Conservation (phyloP, 35 echinoderm and acorn worm species). For the Hemicentrotus pulcherrimus region DNA sequence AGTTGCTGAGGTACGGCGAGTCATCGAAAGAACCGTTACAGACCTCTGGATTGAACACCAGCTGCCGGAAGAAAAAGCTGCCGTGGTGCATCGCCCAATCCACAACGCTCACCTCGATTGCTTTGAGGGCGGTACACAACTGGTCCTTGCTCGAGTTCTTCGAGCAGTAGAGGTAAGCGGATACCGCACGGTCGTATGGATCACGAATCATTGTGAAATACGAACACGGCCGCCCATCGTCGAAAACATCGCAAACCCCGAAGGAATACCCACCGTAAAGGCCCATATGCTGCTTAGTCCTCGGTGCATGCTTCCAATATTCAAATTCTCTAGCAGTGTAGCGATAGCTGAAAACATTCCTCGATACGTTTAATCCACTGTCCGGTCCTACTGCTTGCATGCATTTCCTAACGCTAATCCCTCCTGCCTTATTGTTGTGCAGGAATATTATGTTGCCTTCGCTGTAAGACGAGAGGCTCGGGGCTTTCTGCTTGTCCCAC, state of each 20-base stretch:
- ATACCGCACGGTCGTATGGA: constrained; percentile 89
- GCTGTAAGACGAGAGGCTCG: not conserved
- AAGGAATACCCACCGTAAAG: constrained; percentile 94
- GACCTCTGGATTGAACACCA: constrained; percentile 78
- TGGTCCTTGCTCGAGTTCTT: constrained; percentile 77
- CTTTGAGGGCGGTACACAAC: constrained; percentile 73
- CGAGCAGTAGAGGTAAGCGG: constrained; percentile 79
- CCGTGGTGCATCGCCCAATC: constrained; percentile 92
- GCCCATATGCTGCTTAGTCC: constrained; percentile 44
- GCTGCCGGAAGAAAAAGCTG: constrained; percentile 88
- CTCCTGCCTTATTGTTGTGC: constrained; percentile 97
- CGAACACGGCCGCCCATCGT: constrained; percentile 64
- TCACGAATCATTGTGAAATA: constrained; percentile 94
- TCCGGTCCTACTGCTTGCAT: constrained; percentile 50
- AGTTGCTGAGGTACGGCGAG: constrained; percentile 16
- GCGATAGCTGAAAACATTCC: constrained; percentile 59
- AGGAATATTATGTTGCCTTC: constrained; percentile 62
- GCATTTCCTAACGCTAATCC: constrained; percentile 77
- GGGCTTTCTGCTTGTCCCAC: constrained; percentile 32
- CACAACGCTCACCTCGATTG: constrained; percentile 69
- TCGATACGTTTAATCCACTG: constrained; percentile 32
- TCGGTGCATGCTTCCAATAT: constrained; percentile 26
- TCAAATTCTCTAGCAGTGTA: constrained; percentile 48
- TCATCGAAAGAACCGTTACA: constrained; percentile 68
- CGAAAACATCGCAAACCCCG: constrained; percentile 78